These are phyloP conservation scores for Pachyseris speciosa DNA, from an alignment of 64 coral and sea anemone species.

Conservation along the genomic window DNA sequence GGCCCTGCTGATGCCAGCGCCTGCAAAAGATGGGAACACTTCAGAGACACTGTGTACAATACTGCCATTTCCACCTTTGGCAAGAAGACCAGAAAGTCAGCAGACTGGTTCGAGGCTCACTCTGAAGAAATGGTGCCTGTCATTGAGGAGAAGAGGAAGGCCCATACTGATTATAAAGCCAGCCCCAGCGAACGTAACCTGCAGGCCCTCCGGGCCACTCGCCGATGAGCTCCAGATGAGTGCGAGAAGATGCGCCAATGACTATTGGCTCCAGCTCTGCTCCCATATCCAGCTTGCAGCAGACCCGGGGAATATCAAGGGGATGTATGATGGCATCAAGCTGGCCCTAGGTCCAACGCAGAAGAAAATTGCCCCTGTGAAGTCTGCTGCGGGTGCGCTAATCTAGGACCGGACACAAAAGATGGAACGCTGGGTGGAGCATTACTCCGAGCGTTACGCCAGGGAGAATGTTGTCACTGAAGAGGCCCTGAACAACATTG, in stretches of 20 bases:
- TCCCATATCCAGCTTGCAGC: slow-evolving; percentile 18
- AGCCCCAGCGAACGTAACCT: slow-evolving; percentile 12
- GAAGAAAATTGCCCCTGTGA: slow-evolving; percentile 23
- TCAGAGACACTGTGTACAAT: slow-evolving; percentile 40
- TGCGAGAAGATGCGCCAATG: slow-evolving; percentile 32
- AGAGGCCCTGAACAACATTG: neutral
- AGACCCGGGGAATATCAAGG: slow-evolving; percentile 39
- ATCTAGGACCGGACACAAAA: neutral
- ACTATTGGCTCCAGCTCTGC: slow-evolving; percentile 39
- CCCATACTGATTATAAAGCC: neutral
- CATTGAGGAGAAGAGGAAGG: slow-evolving; percentile 37
- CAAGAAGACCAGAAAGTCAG: slow-evolving; percentile 2
- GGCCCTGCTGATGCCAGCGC: neutral
- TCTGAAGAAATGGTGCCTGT: neutral
- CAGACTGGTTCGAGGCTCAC: slow-evolving; percentile 25
- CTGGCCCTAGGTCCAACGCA: neutral
- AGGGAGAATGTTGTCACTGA: neutral
- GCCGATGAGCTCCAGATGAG: neutral
- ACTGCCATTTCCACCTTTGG: neutral
- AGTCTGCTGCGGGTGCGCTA: neutral
- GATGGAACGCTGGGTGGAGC: no score
- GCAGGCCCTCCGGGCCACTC: slow-evolving; percentile 5
- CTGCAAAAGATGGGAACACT: slow-evolving; percentile 18
- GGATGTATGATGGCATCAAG: slow-evolving; percentile 44
- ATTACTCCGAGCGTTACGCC: no score